Base-by-base conservation (phyloP, 2,113 vertebrate species). In the Chauna torquata region DNA sequence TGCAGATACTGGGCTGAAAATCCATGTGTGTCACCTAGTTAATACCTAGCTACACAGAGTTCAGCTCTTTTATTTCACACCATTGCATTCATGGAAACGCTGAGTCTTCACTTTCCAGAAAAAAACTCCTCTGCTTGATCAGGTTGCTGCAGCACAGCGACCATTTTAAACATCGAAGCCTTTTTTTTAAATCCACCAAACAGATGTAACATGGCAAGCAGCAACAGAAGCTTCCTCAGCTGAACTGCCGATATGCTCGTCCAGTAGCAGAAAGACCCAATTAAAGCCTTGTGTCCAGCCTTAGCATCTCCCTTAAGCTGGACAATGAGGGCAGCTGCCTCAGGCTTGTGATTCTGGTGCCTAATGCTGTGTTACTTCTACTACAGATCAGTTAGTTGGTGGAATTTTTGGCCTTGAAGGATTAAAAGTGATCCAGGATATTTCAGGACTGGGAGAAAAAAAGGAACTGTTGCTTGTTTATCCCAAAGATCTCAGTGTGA, bases 271-370 rank as follows among this genome's bases (percentile, higher is more conserved):
- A 87, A 82, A 87, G n/a, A 71, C 28, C 45, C 8, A 9, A 9
- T 24, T 95, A 38, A 65, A 64, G 19, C 0, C 0, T 27, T n/a
- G 4, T 34, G 42, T 54, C 25, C 30, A 76, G n/a, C 45, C 25
- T 79, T 59, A 27, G 4, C 36, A 42, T 54, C 22, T n/a, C 24
- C 45, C 4, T 38, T 34, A 52, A 65, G 8, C 2, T 28, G 18
- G 23, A 44, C 10, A 62, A 34, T 8, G 9, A 80, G 12, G 20
- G 24, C 16, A 79, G 36, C 23, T 76, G 7, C 55, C 44, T 76
- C 49, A 72, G 16, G 24, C 5, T 38, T 42, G 14, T 54, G 36
- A 88, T 3, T 57, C 24, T 50, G n/a, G n/a, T 28, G 55, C 42
- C 11, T 81, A 62, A 86, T 7, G 8, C 23, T 1, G 0, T 1